Conservation (phyloP, 2,797 vertebrate genomes). For the Melanotaenia nigrans region DNA sequence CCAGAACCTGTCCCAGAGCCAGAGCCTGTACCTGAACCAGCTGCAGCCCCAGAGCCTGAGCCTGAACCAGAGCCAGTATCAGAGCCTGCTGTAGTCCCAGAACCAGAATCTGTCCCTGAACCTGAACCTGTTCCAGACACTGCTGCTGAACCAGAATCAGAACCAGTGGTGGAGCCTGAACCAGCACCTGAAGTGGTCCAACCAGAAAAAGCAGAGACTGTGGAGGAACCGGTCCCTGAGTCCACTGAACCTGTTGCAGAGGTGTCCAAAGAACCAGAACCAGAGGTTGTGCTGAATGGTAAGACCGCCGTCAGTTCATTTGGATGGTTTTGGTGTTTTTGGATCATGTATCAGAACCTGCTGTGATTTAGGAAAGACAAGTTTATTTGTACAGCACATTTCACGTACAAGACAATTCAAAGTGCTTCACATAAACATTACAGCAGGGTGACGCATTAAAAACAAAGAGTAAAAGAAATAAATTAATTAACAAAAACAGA, state of each 20-base stretch:
- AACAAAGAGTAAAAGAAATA: no score
- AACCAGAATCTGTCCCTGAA: background rate
- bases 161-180: background rate
- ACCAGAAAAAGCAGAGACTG: conserved; percentile 1
- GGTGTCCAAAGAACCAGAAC: conserved; percentile 4
- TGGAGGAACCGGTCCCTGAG: background rate
- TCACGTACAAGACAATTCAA: no score
- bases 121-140: no score
- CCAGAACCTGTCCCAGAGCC: conserved; percentile 12
- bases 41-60: background rate
- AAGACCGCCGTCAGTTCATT: background rate
- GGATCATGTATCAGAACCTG: background rate
- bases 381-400: no score
- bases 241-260: conserved; percentile 14
- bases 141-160: background rate
- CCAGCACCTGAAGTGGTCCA: background rate
- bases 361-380: background rate
- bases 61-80: background rate
- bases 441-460: no score
- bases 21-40: conserved; percentile 29
- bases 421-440: no score
- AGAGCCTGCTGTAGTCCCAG: background rate
- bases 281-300: conserved; percentile 43
- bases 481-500: no score
- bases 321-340: background rate